phyloP scores from a whole-genome alignment of 2,113 vertebrate genomes.

The Speoplatyrhinus poulsoni region DNA sequence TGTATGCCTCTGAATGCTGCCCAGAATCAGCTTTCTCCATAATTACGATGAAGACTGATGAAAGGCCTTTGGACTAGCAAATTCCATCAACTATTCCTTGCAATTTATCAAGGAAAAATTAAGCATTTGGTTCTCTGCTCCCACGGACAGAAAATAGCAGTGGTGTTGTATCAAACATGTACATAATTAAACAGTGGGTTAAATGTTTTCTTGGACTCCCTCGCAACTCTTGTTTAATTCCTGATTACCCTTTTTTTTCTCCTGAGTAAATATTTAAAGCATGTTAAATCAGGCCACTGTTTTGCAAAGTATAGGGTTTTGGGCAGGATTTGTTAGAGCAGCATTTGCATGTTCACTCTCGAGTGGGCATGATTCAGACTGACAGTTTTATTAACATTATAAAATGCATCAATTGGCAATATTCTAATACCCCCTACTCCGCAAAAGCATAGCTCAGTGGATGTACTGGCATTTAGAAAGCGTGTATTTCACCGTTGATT shows the following conservation, averaged over 20 bases:
- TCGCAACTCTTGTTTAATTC: constrained; percentile 14
- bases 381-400: constrained; percentile 54
- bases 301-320: constrained; percentile 7
- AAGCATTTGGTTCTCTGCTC: constrained; percentile 33
- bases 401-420: constrained; percentile 55
- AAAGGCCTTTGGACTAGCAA: constrained; percentile 56
- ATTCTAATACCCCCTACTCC: constrained; percentile 18
- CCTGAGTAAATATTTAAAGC: constrained; percentile 13
- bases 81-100: constrained; percentile 55
- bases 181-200: constrained; percentile 23
- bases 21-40: constrained; percentile 56
- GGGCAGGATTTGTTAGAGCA: background rate
- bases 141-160: constrained; percentile 42
- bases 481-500: constrained; percentile 59
- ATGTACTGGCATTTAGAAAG: constrained; percentile 57
- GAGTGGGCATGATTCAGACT: constrained; percentile 13
- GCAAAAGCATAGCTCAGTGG: constrained; percentile 50
- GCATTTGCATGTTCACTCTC: background rate
- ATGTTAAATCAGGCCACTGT: background rate
- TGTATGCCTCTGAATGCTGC: constrained; percentile 44
- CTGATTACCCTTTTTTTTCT: constrained; percentile 15
- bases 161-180: constrained; percentile 35
- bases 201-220: constrained; percentile 15
- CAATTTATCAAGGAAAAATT: constrained; percentile 53
- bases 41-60: constrained; percentile 64